Evolutionary conservation across 2,797 vertebrate genomes (phyloP), one percentile per base, ranked within the genome.

Genomic region (Limosa lapponica): DNA sequence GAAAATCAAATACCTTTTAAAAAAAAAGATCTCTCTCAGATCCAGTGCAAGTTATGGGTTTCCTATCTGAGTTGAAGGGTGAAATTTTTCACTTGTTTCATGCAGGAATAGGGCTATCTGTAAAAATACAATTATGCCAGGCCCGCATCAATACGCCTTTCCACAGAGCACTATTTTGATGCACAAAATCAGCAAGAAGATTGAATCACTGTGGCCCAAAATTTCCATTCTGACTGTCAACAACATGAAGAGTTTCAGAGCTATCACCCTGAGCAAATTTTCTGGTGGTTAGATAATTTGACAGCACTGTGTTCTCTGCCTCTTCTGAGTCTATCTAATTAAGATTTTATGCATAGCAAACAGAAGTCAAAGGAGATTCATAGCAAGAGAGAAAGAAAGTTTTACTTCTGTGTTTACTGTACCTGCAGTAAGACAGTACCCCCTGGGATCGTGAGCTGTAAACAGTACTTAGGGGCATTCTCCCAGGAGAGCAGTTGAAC

Each of bases 391-490:
- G 59, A 82, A 73, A 70, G 81, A 51, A 90, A 96, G 67, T 6
- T 79, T 83, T 80, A 78, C 7, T 87, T 27, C 55, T 65, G 14
- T 94, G 91, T 96, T 96, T 92, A 95, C 94, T 48, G 82, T 99
- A 99, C 99, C 99, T 99, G 99, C 89, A 99, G 98, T 90, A 99
- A 98, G 96, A 99, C 98, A 11, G 99, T 99, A 36, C 99, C 99
- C 79, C 99, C 99, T 0, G 99, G 99, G 97, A 99, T 98, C 23
- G 99, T 99, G 96, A 99, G 99, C 98, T 99, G 99, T 98, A 99
- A 99, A 97, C 99, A 99, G 98, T 99, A 99, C 97, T 99, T 99
- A 13, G 99, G 99, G 85, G 99, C 99, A 4, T 99, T 99, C 98
- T 99, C 99, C 99, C 99, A 99, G 36, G 99, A 99, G 25, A 99